Evolutionary conservation across 2,888 invertebrate genomes (phyloP), one percentile per base, ranked within the genome.

Genomic region (Cheilosia pagana): DNA sequence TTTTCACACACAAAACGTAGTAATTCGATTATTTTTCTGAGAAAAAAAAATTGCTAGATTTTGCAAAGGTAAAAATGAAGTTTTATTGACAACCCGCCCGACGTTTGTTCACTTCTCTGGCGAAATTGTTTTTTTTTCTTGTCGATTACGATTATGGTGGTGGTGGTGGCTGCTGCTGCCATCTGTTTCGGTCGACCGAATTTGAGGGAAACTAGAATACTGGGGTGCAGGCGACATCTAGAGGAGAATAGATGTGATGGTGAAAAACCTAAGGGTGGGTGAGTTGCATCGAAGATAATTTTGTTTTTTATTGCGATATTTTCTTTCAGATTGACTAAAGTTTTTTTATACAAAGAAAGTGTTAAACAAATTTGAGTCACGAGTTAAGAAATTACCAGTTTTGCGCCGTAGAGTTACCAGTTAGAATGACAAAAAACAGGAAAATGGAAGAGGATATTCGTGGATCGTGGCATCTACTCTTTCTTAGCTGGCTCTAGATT

Each of bases 21-120:
- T 70, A 79, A 74, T 79, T 83, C 3, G 65, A 83, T 79, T 79
- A 75, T 70, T 25, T 65, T 79, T 28, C 41, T 16, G 53, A 60
- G 45, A 43, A 55, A 55, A 48, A 48, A 81, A 82, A 55, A 48
- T 74, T 48, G 45, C 2, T 43, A 19, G 53, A 76, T 70, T 63
- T 52, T 59, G 45, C 63, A 52, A 79, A 74, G 74, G 68, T 79
- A 53, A 79, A 50, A 79, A 16, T 79, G 55, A 68, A 68, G 67
- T 70, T 82, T 85, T 76, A 85, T 81, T 85, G 85, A 85, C 85
- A 85, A 85, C 70, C 81, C 85, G 81, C 83, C 85, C 85, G 85
- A 75, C 75, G 83, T 79, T 75, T 79, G 35, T 35, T 35, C 35
- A 35, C 63, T 70, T 70, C 68, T 74, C 81, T 75, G 65, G 55